Conservation (phyloP, 2,888 invertebrate species). For the Cephus pulcher region DNA sequence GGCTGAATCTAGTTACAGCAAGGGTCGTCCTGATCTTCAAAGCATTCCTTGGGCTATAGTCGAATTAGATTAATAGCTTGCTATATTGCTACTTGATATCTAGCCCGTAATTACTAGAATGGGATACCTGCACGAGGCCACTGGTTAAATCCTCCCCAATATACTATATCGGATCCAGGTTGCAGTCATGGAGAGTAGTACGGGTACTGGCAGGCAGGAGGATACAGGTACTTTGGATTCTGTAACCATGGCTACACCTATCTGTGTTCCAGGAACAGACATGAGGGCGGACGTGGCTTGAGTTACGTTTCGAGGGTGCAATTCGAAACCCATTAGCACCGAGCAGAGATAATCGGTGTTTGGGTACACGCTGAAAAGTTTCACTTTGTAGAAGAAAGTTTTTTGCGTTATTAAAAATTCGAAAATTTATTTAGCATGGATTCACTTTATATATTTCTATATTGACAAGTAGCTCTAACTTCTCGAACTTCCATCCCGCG, state of each 20-base stretch:
- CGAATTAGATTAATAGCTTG: slow-evolving; percentile 38
- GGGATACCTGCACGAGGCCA: not conserved
- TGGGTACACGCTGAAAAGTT: not conserved
- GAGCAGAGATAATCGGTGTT: not conserved
- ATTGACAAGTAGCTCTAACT: not conserved
- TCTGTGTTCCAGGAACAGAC: not conserved
- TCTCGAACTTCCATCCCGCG: not conserved
- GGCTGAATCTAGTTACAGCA: not conserved
- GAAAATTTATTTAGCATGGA: not conserved
- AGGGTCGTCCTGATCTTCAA: slow-evolving; percentile 40
- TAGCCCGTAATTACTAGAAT: slow-evolving; percentile 31
- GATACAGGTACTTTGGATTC: slow-evolving; percentile 17
- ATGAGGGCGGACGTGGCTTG: slow-evolving; percentile 12
- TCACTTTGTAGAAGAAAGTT: not conserved
- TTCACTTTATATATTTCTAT: no score
- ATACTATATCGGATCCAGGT: not conserved
- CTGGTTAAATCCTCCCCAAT: not conserved
- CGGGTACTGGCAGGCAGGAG: not conserved
- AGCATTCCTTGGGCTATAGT: slow-evolving; percentile 61
- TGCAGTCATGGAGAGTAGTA: not conserved
- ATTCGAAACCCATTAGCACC: slow-evolving; percentile 9
- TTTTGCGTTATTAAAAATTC: not conserved
- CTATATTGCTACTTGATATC: slow-evolving; percentile 64
- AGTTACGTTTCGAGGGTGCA: slow-evolving; percentile 9
- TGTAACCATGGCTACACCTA: slow-evolving; percentile 12